Conservation (phyloP, 2,113 vertebrate species). For the Bucco capensis region DNA sequence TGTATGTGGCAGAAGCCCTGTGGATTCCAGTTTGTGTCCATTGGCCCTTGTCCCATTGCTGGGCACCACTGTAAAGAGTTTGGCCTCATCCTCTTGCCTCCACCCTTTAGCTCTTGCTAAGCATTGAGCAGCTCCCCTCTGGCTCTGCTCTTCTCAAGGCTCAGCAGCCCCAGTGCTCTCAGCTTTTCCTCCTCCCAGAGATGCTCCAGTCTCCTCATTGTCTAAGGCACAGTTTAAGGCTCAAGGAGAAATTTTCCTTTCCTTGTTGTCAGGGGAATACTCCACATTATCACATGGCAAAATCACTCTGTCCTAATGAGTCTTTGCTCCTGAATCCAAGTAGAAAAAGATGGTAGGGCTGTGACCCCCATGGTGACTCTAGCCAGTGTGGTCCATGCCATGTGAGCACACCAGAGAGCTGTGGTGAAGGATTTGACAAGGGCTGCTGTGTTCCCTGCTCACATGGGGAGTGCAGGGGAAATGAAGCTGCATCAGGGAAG, state of each 20-base stretch:
- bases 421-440: background rate
- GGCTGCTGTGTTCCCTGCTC: background rate
- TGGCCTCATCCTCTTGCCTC: no score
- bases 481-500: background rate
- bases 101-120: no score
- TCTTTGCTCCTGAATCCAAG: background rate
- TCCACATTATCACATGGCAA: background rate
- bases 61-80: no score
- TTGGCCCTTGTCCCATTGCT: no score
- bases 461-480: accelerated
- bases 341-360: background rate
- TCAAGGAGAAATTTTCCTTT: background rate
- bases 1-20: no score
- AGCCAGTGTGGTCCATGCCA: background rate
- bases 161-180: no score
- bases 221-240: background rate
- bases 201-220: no score
- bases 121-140: no score
- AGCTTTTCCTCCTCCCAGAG: no score
- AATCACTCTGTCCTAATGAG: background rate
- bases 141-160: no score
- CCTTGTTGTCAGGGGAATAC: background rate
- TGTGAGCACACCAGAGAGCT: background rate
- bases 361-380: background rate
- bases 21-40: no score